Evolutionary conservation across 1,140 invertebrate species (phyloP), one percentile per base, ranked within the genome.

Genomic region (fruit fly (Drosophila melanogaster)): DNA sequence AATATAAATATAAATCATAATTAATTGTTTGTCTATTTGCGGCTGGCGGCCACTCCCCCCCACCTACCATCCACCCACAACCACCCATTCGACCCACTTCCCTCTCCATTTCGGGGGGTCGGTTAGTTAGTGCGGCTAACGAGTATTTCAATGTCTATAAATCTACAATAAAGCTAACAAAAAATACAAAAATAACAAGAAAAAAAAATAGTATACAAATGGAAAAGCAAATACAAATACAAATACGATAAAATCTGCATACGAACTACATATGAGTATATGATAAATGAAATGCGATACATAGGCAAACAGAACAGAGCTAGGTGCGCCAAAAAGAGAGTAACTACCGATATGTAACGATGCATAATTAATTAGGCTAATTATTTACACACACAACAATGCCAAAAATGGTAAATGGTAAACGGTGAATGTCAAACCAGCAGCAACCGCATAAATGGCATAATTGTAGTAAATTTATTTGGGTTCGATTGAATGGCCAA

Each of bases 11-110:
- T 70, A 79, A 79, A 70, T 73, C 56, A 84, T 89, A 87, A 70
- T 79, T 87, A 87, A 87, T 87, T 79, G 79, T 79, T 87, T 87
- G 71, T 89, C 83, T 87, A 73, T 79, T 79, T 89, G 79, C 65
- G 75, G 60, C 74, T 64, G 56, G 33, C 46, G 33, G 62, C n/a
- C 66, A 26, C 49, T 46, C 62, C 17, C 47, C 47, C 40, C 58
- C 40, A 71, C 66, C 59, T 24, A 44, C 30, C 38, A 44, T 43
- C 22, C 35, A 53, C 35, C 37, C 38, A 15, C n/a, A 43, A 53
- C 40, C 43, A 59, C 44, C 30, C 17, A 19, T 12, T 15, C 1
- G 53, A 38, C 22, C 19, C 26, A 26, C 37, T 30, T 14, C 15
- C 22, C 40, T 33, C 58, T 26, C n/a, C 15, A 17, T 15, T 15